Base-by-base conservation (phyloP, 2,797 vertebrate genomes). In the Hippopotamyrus pictus region DNA sequence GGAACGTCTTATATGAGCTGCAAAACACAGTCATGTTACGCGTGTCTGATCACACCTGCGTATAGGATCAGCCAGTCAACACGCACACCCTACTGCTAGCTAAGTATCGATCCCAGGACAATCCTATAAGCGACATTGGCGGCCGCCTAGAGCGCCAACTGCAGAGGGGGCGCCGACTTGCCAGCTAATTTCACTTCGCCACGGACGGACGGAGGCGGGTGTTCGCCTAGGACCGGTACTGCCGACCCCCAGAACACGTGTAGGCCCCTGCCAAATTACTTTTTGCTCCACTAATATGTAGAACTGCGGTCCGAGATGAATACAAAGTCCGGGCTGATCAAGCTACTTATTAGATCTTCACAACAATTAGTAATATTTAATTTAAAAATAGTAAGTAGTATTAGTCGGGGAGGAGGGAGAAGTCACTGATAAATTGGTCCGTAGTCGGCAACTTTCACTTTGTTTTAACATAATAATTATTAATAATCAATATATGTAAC, bases 1-100 rank as follows among this genome's bases (percentile, higher is more conserved):
- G 3, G 95, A 95, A 51, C 95, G 95, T 89, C 95, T 94, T 90
- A 96, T 91, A 1, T 93, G 93, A 89, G 91, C 96, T 95, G 90
- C 0, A 44, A 54, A 73, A n/a, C 12, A 54, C 14, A 3, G 1
- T 9, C 33, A 4, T 44, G 12, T 65, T 73, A 86, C 19, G 3
- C 1, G 51, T 33, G 19, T 33, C 41, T 7, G 73, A 79, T 79
- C 33, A 46, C 37, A 79, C 69, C 12, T 41, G 29, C 12, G 33
- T 76, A 8, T 14, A 41, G 5, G 33, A 1, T 17, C 12, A 44
- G 73, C 12, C 73, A 76, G 33, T 7, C 73, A 76, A 79, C 12
- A 37, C 17, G 6, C 37, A 79, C 37, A 44, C 17, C 33, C 37
- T 33, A 22, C 29, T 14, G 29, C 11, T 6, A 37, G 12, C 65